Percentiles rank a stretch among this genome's conserved stretches.
Conservation (phyloP, 1,140 invertebrate genomes). For the Zophobas atratus region DNA sequence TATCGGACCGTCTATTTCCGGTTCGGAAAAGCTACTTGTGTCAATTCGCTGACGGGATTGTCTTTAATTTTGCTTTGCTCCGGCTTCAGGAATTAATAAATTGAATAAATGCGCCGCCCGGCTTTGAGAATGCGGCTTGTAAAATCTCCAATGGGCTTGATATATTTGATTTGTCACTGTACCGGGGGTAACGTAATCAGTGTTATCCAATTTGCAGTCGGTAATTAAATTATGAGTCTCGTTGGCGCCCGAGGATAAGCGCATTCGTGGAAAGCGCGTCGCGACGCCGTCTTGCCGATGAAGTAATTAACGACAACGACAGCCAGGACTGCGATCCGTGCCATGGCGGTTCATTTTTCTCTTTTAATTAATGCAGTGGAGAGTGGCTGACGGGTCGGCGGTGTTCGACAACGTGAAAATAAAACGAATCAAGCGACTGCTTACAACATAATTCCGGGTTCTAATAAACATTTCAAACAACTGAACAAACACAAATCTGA, state of each 20-base stretch:
- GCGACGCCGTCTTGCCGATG: constrained; percentile 35
- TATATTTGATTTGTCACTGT: constrained; percentile 48
- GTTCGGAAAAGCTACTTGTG: background rate
- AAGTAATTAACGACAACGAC: constrained; percentile 30
- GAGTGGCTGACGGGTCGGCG: too few relatives aligned
- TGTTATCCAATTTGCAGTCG: constrained; percentile 45
- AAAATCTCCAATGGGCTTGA: constrained; percentile 40
- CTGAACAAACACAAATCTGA: too few relatives aligned
- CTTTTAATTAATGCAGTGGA: too few relatives aligned
- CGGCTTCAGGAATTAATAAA: constrained; percentile 34
- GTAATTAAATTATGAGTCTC: constrained; percentile 46
- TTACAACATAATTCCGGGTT: too few relatives aligned
- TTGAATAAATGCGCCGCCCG: constrained; percentile 39
- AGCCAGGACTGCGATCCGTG: too few relatives aligned
- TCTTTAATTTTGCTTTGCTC: constrained; percentile 19
- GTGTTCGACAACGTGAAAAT: too few relatives aligned
- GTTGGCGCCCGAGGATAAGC: constrained; percentile 27
- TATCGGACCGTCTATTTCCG: too few relatives aligned
- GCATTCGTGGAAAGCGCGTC: constrained; percentile 34
- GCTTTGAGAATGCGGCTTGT: constrained; percentile 32
- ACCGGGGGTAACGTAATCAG: constrained; percentile 37
- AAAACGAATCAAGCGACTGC: too few relatives aligned
- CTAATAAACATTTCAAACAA: too few relatives aligned
- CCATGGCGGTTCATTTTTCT: constrained; percentile 1
- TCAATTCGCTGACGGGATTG: constrained; percentile 10